Evolutionary conservation across 2,797 vertebrate species (phyloP), one percentile per base, ranked within the genome.

Genomic region (Malurus splendens): DNA sequence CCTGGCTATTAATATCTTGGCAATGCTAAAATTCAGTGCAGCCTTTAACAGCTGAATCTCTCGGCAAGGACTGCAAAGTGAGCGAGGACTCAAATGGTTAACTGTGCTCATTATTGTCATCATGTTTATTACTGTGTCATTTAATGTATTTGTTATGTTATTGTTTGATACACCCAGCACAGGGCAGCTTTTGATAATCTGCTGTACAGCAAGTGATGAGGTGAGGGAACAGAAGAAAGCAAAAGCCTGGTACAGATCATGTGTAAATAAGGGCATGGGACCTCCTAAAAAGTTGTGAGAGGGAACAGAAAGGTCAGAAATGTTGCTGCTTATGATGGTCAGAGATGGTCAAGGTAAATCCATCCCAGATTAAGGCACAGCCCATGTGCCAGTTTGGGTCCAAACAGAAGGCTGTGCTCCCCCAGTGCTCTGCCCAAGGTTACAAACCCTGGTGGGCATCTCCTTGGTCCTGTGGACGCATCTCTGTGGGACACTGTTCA

Each of bases 1-100:
- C 89, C 50, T 79, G 64, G n/a, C 80, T 95, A 74, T 95, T 95
- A 93, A 92, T 95, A 93, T 82, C 90, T 84, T 93, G 90, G 91
- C 75, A 84, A 6, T 61, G 56, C 59, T 89, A 33, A 30, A 76
- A 57, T 66, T 39, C 72, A 85, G 6, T 33, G 28, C 61, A 85
- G 76, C 76, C 72, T 85, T 85, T 91, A 77, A 84, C 18, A 87
- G 64, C 85, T 70, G 71, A 94, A 89, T 47, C 54, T 89, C 82
- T 90, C 64, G 0, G 64, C 82, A 84, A 79, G 61, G 67, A 68
- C 85, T 93, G 45, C 67, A 79, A 71, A 93, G 85, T 74, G 42
- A 92, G 54, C n/a, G 73, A 83, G 90, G 57, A 87, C 87, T 50
- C 87, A 86, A 89, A 93, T 61, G 59, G 93, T 93, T 94, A 94